Conservation (phyloP, 2,113 vertebrate species). For the Eolophus roseicapilla region DNA sequence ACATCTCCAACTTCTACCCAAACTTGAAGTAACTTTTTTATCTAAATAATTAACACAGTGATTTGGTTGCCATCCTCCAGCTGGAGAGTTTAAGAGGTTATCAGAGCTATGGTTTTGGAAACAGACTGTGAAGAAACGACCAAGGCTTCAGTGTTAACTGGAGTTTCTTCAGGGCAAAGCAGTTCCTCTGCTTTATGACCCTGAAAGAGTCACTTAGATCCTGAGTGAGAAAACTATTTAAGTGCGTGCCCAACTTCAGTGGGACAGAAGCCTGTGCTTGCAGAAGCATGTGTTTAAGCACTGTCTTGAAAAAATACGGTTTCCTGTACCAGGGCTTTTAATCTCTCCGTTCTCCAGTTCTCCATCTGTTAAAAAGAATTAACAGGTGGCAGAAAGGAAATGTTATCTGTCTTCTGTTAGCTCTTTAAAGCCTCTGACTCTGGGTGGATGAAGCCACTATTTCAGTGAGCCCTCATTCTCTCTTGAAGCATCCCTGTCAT, state of each 20-base stretch:
- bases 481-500: not conserved
- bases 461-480: not conserved
- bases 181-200: not conserved
- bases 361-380: constrained; percentile 65
- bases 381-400: constrained; percentile 63
- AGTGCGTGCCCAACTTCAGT: not conserved
- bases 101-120: not conserved
- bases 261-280: constrained; percentile 29
- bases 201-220: not conserved
- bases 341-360: constrained; percentile 49
- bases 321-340: constrained; percentile 65
- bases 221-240: not conserved
- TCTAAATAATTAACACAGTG: not conserved
- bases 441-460: not conserved
- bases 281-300: constrained; percentile 43
- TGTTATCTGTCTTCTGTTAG: constrained; percentile 55
- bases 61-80: not conserved
- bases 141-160: not conserved
- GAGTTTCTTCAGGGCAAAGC: not conserved
- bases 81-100: not conserved
- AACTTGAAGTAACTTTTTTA: not conserved
- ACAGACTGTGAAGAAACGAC: not conserved
- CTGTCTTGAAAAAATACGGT: constrained; percentile 54
- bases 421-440: constrained; percentile 14
- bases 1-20: not conserved